Evolutionary conservation across 2,888 invertebrate genomes (phyloP), one percentile per base, ranked within the genome.

Genomic region (Hypolimnas misippus): DNA sequence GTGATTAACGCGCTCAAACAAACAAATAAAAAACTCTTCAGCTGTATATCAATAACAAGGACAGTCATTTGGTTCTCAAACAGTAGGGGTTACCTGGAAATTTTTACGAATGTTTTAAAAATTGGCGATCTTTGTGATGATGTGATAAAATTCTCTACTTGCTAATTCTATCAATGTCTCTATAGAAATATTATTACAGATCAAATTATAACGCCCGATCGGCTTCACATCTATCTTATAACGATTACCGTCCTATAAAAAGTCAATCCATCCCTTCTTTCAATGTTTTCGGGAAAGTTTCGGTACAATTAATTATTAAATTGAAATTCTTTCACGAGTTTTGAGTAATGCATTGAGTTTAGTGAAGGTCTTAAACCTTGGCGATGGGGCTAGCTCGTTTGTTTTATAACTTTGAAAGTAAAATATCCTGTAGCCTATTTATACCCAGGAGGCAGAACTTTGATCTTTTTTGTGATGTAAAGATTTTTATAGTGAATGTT

Each of bases 241-340:
- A n/a, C 19, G 44, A 46, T 21, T 12, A 46, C 21, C 44, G 44
- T 46, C 44, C 44, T 10, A 46, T 46, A 46, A 46, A 46, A 46
- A 46, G 19, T 46, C 44, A 21, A 46, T 12, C 21, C 44, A 17
- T 46, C 35, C 53, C 53, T 14, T 21, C 19, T 57, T n/a, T 8
- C 21, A 16, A 51, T 51, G 54, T 50, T 50, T 29, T 55, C 51
- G 44, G 35, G 10, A 51, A 77, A 76, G 65, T 78, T 73, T 64
- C 65, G 14, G 49, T 65, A 73, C 52, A 73, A 79, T 77, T 81
- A 80, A 78, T 78, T 76, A 74, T 73, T 69, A 77, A 74, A 72
- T 73, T 71, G 73, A 71, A 75, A 76, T 73, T 75, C 68, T 74
- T 77, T 74, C 69, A 60, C 67, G 59, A 65, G 61, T 66, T 67